Conservation (phyloP, 2,888 invertebrate species). For the Empis stercorea region DNA sequence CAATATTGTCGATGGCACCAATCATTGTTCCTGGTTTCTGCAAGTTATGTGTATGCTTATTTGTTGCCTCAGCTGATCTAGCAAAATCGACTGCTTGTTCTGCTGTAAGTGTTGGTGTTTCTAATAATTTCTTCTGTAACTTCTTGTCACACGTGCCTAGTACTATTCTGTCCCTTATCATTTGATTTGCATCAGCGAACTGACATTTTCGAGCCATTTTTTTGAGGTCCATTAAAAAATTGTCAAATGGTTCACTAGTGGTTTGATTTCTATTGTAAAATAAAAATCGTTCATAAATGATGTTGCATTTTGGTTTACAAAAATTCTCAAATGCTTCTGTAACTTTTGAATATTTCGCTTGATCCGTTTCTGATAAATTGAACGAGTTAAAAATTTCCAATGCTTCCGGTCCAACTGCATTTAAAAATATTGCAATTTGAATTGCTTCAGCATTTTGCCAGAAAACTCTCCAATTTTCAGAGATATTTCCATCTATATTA, state of each 20-base stretch:
- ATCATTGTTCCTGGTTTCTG: no score
- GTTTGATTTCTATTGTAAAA: conserved; percentile 8
- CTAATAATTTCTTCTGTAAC: no score
- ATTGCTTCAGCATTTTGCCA: conserved; percentile 13
- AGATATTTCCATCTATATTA: conserved; percentile 11
- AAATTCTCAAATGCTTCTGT: conserved; percentile 14
- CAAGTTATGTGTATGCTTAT: no score
- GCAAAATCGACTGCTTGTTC: no score
- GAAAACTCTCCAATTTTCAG: conserved; percentile 18
- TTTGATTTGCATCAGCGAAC: conserved; percentile 9
- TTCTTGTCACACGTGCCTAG: no score
- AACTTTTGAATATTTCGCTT: conserved; percentile 12
- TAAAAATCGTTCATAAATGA: conserved; percentile 9
- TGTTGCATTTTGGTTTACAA: conserved; percentile 11
- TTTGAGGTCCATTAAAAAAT: conserved; percentile 14
- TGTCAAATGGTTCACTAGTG: conserved; percentile 13
- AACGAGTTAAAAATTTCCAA: conserved; percentile 19
- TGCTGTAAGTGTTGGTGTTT: no score
- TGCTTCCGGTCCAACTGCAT: conserved; percentile 18
- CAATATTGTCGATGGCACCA: no score
- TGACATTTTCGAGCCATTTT: conserved; percentile 10
- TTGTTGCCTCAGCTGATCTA: no score
- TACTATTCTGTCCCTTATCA: no score
- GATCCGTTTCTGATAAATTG: conserved; percentile 12
- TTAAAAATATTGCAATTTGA: conserved; percentile 17